Conservation (phyloP, 2,113 vertebrate species). For the Barbus barbus region DNA sequence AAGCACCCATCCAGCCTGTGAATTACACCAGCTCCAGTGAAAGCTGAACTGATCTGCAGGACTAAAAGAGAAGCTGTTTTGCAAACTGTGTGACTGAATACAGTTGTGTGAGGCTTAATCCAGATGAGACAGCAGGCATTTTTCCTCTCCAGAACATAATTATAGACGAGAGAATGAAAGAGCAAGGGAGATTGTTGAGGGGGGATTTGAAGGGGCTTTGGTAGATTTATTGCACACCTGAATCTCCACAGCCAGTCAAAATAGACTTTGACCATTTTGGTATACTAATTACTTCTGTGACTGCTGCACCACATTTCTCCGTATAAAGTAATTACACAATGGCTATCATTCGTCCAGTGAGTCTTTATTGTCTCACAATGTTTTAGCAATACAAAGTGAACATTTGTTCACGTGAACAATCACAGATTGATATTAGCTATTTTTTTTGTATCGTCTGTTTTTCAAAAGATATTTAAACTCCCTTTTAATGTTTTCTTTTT, state of each 20-base stretch:
- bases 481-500: background rate
- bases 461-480: background rate
- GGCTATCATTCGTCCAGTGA: background rate
- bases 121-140: constrained; percentile 1
- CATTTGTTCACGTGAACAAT: background rate
- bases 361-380: background rate
- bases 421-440: background rate
- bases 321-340: constrained; percentile 11
- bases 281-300: background rate
- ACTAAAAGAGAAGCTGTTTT: background rate
- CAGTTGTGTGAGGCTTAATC: constrained; percentile 25
- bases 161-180: constrained; percentile 13
- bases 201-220: constrained; percentile 43
- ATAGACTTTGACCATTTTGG: background rate
- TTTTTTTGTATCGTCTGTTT: background rate
- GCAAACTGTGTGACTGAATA: background rate
- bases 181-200: constrained; percentile 7
- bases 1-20: background rate
- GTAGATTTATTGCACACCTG: constrained; percentile 45
- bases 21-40: background rate
- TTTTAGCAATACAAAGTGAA: background rate
- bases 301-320: background rate
- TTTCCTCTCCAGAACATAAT: constrained; percentile 46
- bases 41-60: background rate
- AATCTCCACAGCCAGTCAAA: constrained; percentile 16